phyloP scores from a whole-genome alignment of 2,888 invertebrate genomes.

The Epinotia brunnichana region DNA sequence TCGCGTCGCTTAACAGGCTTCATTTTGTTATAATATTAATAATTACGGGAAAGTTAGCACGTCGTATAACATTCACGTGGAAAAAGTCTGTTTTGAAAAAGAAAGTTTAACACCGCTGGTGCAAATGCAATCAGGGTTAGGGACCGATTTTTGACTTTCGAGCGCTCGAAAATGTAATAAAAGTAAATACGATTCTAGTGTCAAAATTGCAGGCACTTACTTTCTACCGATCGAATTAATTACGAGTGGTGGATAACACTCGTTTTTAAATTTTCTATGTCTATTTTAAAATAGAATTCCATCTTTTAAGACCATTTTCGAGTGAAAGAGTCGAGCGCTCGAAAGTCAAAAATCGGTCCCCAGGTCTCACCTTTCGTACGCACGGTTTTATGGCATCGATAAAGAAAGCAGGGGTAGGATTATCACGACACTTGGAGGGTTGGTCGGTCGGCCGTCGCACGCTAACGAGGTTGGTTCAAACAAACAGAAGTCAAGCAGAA shows the following conservation, averaged over 20 bases:
- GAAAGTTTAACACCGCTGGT: constrained; percentile 7
- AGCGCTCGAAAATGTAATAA: no score
- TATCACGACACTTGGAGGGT: constrained; percentile 24
- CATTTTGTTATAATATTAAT: constrained; percentile 25
- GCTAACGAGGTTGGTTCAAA: constrained; percentile 71
- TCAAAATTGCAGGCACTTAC: no score
- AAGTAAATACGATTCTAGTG: no score
- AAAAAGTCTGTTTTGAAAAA: not conserved
- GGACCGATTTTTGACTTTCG: no score
- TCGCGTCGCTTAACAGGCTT: constrained; percentile 31
- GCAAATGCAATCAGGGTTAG: constrained; percentile 20
- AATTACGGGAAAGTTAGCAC: constrained; percentile 13
- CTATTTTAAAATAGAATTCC: no score
- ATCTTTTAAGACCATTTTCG: no score
- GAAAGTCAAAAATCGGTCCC: no score
- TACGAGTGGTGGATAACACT: no score
- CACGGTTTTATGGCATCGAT: constrained; percentile 31
- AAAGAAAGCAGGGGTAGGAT: constrained; percentile 31
- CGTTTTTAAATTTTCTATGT: no score
- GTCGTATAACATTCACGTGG: constrained; percentile 1
- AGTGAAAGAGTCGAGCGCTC: no score
- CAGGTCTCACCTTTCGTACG: constrained; percentile 36
- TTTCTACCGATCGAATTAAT: no score
- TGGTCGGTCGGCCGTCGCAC: constrained; percentile 46
- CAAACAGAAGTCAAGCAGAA: constrained; percentile 76